Percentiles rank a stretch among this genome's conserved stretches.
These are phyloP conservation scores for Drosophila anceps DNA, from an alignment of 2,888 invertebrate species.

Conservation along the genomic window DNA sequence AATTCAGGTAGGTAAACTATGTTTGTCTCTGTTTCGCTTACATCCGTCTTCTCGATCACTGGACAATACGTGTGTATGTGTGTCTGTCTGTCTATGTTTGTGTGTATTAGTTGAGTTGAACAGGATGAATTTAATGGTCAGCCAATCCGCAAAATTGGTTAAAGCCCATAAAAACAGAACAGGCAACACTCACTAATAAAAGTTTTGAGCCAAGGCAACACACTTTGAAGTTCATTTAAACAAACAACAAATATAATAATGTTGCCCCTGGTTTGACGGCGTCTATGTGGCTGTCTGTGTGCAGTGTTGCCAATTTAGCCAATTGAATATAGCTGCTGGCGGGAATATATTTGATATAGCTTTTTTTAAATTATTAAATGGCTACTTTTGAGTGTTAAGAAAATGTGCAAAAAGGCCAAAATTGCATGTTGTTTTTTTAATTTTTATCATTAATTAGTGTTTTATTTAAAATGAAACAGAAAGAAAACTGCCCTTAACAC, in stretches of 20 bases:
- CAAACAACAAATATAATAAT: conserved; percentile 40
- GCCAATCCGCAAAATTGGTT: conserved; percentile 29
- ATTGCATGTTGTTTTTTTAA: too few relatives aligned
- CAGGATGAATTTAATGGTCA: conserved; percentile 46
- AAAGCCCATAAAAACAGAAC: conserved; percentile 36
- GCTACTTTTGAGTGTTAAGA: too few relatives aligned
- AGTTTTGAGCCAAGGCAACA: conserved; percentile 59
- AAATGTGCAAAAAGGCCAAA: too few relatives aligned
- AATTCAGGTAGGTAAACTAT: conserved; percentile 40
- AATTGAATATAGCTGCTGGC: too few relatives aligned
- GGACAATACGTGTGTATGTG: conserved; percentile 11
- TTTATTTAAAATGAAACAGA: too few relatives aligned
- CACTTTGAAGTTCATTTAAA: conserved; percentile 50
- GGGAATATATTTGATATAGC: too few relatives aligned
- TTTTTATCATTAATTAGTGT: too few relatives aligned
- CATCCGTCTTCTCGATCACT: conserved; percentile 8
- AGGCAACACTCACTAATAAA: conserved; percentile 38
- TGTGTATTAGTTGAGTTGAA: conserved; percentile 19
- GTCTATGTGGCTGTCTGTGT: conserved; percentile 19
- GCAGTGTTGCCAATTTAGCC: too few relatives aligned
- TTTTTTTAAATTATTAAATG: too few relatives aligned
- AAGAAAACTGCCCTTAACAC: too few relatives aligned
- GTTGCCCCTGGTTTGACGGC: conserved; percentile 56
- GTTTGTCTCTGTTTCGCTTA: conserved; percentile 36
- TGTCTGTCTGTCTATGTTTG: conserved; percentile 4